Evolutionary conservation across 2,113 vertebrate species (phyloP).

Genomic region (Corythaixoides concolor): DNA sequence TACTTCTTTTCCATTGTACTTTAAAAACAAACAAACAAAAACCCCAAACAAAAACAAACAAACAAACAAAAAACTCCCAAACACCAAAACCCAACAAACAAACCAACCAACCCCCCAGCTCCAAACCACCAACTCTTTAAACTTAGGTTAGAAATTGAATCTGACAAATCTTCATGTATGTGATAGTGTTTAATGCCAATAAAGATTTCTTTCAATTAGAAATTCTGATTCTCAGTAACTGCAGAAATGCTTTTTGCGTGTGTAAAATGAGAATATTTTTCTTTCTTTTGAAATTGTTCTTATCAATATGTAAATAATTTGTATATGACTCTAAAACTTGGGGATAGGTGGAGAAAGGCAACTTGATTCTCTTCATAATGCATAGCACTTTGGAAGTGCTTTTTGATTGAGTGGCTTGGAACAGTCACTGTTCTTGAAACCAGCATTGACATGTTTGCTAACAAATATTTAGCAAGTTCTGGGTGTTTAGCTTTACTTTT

Average conservation of each 20-base stretch:
- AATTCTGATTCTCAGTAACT: not conserved
- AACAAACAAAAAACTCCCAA: no score
- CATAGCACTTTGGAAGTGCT: not conserved
- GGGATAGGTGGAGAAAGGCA: not conserved
- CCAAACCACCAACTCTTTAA: not conserved
- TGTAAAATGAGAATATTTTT: not conserved
- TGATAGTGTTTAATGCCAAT: not conserved
- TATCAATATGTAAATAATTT: not conserved
- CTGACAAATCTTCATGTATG: not conserved
- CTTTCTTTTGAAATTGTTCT: not conserved
- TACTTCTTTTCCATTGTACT: not conserved
- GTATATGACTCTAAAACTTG: not conserved
- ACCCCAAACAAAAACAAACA: fast-evolving
- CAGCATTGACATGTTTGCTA: not conserved
- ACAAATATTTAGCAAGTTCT: not conserved
- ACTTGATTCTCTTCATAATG: not conserved
- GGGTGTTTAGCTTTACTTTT: not conserved
- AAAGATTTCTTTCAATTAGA: not conserved
- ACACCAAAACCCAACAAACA: not conserved
- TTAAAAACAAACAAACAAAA: not conserved
- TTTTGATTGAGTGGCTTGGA: not conserved
- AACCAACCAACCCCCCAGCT: fast-evolving
- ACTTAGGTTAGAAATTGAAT: not conserved
- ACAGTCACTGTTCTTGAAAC: not conserved
- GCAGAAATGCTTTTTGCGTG: not conserved